phyloP scores from a whole-genome alignment of 2,113 vertebrate genomes.

The Clarias batrachus region DNA sequence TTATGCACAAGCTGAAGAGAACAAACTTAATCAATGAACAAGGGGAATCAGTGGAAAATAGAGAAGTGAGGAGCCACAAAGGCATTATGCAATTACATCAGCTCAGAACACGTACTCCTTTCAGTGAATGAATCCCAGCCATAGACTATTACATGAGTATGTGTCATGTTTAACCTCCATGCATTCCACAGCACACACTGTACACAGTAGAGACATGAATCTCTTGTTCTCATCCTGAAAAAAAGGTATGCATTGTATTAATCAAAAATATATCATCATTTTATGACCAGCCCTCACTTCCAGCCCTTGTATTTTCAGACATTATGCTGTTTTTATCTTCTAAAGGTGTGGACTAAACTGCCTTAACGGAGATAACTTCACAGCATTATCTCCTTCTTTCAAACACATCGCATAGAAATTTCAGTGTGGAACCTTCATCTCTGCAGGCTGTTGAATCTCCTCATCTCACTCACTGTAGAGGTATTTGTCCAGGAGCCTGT shows the following conservation, averaged over 20 bases:
- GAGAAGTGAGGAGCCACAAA: constrained; percentile 28
- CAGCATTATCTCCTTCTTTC: constrained; percentile 25
- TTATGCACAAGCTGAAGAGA: constrained; percentile 45
- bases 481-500: constrained; percentile 45
- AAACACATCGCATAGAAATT: constrained; percentile 16
- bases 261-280: background rate
- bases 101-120: constrained; percentile 8
- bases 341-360: background rate
- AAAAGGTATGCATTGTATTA: constrained; percentile 14
- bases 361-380: constrained; percentile 6
- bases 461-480: constrained; percentile 35
- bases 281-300: background rate
- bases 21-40: constrained; percentile 50
- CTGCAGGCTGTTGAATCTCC: constrained; percentile 30
- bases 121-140: background rate
- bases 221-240: constrained; percentile 7
- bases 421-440: constrained; percentile 2
- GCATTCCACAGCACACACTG: constrained; percentile 1
- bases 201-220: background rate
- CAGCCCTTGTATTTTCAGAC: background rate
- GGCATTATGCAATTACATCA: constrained; percentile 38
- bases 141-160: constrained; percentile 2
- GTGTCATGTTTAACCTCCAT: constrained; percentile 12
- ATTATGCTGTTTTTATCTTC: constrained; percentile 8
- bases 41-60: constrained; percentile 17